A percentile compares a stretch with the other conserved stretches of the same genome.
Evolutionary conservation across 1,140 invertebrate species (phyloP).

Genomic region (Drosophila orena): DNA sequence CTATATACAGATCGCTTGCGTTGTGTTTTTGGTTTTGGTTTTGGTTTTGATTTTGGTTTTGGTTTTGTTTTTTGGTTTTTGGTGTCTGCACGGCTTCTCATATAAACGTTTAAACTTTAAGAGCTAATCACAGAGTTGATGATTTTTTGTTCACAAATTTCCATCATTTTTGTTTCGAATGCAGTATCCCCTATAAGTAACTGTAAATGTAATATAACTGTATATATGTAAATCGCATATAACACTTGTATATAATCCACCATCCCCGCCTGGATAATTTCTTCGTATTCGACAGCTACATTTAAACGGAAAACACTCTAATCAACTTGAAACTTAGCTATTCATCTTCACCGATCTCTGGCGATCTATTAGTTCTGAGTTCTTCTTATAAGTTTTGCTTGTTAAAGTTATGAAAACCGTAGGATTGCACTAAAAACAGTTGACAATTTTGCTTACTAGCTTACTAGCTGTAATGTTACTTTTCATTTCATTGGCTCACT

Average conservation of each 20-base stretch:
- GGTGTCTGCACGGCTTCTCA: conserved; percentile 16
- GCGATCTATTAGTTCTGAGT: conserved; percentile 5
- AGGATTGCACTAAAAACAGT: conserved; percentile 81
- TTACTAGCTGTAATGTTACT: conserved; percentile 9
- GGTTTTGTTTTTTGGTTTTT: conserved; percentile 1
- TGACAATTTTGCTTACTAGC: conserved; percentile 52
- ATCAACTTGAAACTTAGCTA: conserved; percentile 56
- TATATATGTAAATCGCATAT: conserved; percentile 63
- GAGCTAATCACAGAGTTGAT: conserved; percentile 84
- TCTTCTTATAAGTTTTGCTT: conserved; percentile 40
- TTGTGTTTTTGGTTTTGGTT: conserved; percentile 1
- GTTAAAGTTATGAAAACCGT: conserved; percentile 82
- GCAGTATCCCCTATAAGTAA: conserved; percentile 60
- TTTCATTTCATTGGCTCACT: neutral
- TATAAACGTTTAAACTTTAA: conserved; percentile 78
- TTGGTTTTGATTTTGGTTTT: neutral
- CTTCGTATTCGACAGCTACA: conserved; percentile 17
- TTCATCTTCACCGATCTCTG: conserved; percentile 3
- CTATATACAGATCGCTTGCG: conserved; percentile 41
- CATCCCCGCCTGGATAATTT: conserved; percentile 1
- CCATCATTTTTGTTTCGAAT: conserved; percentile 65
- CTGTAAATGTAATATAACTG: conserved; percentile 32
- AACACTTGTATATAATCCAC: conserved; percentile 53
- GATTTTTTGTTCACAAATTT: conserved; percentile 81
- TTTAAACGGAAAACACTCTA: conserved; percentile 62